Conservation (phyloP, 2,888 invertebrate genomes). For the Acleris emargana region DNA sequence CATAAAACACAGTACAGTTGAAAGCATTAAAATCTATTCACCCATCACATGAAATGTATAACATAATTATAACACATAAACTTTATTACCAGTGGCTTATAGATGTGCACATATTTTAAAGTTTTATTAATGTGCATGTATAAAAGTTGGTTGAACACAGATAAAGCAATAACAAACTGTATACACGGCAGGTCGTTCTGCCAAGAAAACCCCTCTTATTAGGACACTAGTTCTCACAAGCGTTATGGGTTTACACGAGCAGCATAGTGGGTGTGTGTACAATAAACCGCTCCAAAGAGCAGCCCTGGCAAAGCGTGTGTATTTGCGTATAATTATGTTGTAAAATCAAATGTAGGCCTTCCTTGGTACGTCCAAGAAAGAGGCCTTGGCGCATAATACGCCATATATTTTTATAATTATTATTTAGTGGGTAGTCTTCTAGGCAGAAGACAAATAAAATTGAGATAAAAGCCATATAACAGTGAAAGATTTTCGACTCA, state of each 20-base stretch:
- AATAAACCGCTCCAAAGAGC: background rate
- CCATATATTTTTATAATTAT: too few species aligned
- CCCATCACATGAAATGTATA: too few species aligned
- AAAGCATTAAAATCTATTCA: too few species aligned
- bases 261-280: background rate
- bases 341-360: background rate
- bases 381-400: too few species aligned
- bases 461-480: background rate
- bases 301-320: background rate
- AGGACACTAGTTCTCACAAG: background rate
- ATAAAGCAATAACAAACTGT: background rate
- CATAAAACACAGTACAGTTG: too few species aligned
- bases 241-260: background rate
- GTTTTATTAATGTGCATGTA: too few species aligned
- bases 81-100: too few species aligned
- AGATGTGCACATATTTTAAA: too few species aligned
- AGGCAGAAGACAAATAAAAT: background rate
- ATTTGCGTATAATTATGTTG: background rate
- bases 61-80: too few species aligned
- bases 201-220: background rate
- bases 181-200: background rate
- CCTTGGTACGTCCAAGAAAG: too few species aligned
- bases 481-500: slow-evolving; percentile 1
- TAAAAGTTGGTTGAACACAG: too few species aligned
- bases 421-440: background rate